phyloP scores from a whole-genome alignment of 2,113 vertebrate genomes.

The Leucosticte australis region DNA sequence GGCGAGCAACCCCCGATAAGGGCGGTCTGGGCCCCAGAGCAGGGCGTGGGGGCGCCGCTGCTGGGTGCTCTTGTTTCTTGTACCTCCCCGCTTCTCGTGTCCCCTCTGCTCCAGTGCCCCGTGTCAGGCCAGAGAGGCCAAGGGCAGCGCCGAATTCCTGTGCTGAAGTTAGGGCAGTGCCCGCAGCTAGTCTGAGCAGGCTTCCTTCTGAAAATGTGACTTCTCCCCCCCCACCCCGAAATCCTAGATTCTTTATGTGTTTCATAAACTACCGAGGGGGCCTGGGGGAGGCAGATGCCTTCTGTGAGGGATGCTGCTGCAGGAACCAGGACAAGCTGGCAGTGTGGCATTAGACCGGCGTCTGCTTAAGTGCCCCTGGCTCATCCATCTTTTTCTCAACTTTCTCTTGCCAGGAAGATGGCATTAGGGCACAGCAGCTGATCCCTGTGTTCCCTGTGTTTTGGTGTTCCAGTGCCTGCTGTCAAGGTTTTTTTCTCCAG shows the following conservation, averaged over 20 bases:
- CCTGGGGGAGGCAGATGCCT: neutral
- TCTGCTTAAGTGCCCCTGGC: fast-evolving
- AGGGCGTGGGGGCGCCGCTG: neutral
- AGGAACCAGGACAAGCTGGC: neutral
- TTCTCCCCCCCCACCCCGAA: neutral
- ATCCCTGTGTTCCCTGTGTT: neutral
- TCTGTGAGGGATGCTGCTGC: neutral
- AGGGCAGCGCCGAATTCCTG: neutral
- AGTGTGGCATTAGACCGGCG: fast-evolving
- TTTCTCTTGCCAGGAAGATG: neutral
- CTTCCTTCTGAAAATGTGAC: neutral
- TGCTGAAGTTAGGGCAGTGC: neutral
- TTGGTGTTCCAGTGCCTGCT: fast-evolving
- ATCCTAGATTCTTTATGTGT: fast-evolving
- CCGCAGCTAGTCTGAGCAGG: no score
- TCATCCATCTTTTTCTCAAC: neutral
- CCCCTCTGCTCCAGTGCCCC: neutral
- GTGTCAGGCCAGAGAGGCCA: no score
- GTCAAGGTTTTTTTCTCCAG: neutral
- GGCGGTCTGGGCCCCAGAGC: no score
- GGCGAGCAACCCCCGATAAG: fast-evolving
- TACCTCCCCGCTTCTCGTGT: neutral
- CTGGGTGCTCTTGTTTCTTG: neutral
- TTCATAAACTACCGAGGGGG: fast-evolving
- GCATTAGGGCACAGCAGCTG: neutral